Evolutionary conservation across 2,888 invertebrate species (phyloP).

Genomic region (Phragmatobia fuliginosa): DNA sequence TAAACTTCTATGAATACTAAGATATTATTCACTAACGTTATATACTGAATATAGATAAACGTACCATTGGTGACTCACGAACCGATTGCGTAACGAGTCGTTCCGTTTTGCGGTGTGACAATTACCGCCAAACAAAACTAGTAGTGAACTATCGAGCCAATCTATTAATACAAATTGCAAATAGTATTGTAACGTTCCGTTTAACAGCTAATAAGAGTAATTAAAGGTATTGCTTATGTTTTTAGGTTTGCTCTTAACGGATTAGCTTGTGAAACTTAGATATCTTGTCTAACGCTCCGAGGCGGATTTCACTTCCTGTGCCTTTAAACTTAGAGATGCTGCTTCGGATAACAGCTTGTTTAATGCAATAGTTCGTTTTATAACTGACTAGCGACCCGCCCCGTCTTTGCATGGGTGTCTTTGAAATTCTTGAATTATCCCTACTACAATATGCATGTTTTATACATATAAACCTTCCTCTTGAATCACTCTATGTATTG

Average conservation of each 20-base stretch:
- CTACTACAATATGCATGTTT: too few relatives aligned
- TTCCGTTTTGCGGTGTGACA: constrained; percentile 46
- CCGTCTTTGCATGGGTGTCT: too few relatives aligned
- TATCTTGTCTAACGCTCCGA: constrained; percentile 48
- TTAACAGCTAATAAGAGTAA: constrained; percentile 34
- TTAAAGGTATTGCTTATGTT: constrained; percentile 14
- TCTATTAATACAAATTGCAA: constrained; percentile 20
- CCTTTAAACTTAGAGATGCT: constrained; percentile 57
- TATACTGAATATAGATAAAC: constrained; percentile 25
- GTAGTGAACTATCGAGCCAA: constrained; percentile 6
- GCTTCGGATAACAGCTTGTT: constrained; percentile 44
- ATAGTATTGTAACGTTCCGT: constrained; percentile 27
- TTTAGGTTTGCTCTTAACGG: constrained; percentile 41
- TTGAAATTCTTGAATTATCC: too few relatives aligned
- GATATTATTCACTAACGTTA: constrained; percentile 36
- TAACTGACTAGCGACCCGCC: too few relatives aligned
- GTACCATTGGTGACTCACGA: constrained; percentile 49
- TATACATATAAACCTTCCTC: too few relatives aligned
- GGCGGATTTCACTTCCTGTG: constrained; percentile 70
- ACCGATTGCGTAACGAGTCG: constrained; percentile 47
- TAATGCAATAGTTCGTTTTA: constrained; percentile 29
- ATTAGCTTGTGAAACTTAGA: constrained; percentile 53
- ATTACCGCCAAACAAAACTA: constrained; percentile 39
- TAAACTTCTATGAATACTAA: constrained; percentile 45
- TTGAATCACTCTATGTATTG: too few relatives aligned